Evolutionary conservation across 64 coral and sea anemone genomes (phyloP).

Genomic region (Montipora cactus): DNA sequence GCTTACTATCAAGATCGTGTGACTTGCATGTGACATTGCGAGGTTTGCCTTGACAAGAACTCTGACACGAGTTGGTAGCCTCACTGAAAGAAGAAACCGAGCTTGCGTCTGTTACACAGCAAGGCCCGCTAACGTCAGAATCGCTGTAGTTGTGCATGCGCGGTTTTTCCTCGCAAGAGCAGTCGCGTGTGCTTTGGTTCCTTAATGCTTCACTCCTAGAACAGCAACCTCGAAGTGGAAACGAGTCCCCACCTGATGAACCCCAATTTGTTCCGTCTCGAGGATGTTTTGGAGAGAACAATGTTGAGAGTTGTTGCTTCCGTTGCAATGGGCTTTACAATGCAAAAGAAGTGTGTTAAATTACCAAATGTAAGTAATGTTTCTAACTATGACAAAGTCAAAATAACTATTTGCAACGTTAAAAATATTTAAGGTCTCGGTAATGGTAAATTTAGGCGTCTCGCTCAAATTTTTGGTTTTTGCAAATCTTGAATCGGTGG

Average conservation of each 20-base stretch:
- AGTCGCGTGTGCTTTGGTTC: neutral
- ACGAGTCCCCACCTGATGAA: neutral
- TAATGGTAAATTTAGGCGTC: no score
- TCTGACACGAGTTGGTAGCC: neutral
- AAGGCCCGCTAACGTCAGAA: neutral
- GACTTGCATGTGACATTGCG: neutral
- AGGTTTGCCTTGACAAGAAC: neutral
- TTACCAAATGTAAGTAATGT: no score
- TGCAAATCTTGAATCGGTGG: no score
- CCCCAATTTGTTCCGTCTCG: neutral
- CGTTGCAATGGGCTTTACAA: no score
- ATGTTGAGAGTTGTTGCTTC: no score
- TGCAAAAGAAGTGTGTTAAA: no score
- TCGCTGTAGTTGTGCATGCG: neutral
- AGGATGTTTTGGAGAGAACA: neutral
- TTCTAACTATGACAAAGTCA: no score
- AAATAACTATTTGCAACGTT: no score
- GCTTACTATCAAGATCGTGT: neutral
- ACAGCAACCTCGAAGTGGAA: neutral
- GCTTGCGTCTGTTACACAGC: neutral
- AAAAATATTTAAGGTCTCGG: no score
- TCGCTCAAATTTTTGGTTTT: no score
- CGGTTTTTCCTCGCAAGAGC: neutral
- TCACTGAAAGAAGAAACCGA: slow-evolving; percentile 8
- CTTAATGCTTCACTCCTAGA: neutral